Evolutionary conservation across 2,888 invertebrate species (phyloP).

Genomic region (Cantharis lateralis): DNA sequence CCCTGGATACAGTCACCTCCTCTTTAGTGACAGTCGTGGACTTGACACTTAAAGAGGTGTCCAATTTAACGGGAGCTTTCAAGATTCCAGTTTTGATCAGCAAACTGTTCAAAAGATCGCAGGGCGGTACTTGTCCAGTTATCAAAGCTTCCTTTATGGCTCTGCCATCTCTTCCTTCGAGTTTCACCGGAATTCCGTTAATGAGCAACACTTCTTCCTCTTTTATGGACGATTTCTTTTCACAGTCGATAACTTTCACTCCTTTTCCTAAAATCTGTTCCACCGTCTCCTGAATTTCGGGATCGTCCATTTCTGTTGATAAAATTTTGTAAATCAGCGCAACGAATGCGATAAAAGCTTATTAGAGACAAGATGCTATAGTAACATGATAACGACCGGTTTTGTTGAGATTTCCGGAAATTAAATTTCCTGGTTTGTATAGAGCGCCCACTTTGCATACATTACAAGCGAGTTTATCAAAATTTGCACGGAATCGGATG

Average conservation of each 20-base stretch:
- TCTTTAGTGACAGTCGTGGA: constrained; percentile 73
- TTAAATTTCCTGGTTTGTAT: constrained; percentile 12
- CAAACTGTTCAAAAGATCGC: constrained; percentile 71
- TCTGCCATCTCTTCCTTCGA: constrained; percentile 70
- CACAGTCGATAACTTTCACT: constrained; percentile 73
- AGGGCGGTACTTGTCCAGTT: constrained; percentile 72
- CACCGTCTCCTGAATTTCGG: constrained; percentile 74
- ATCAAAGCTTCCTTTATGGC: constrained; percentile 71
- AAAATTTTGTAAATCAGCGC: not conserved
- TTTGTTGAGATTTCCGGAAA: constrained; percentile 14
- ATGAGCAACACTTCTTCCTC: constrained; percentile 74
- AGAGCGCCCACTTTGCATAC: constrained; percentile 11
- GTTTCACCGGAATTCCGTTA: constrained; percentile 70
- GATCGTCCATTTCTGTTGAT: constrained; percentile 64
- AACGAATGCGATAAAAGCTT: not conserved
- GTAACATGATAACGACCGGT: not conserved
- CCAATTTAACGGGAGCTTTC: constrained; percentile 70
- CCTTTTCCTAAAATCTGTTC: constrained; percentile 75
- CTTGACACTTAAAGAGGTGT: constrained; percentile 72
- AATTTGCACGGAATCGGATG: not conserved
- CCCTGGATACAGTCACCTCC: constrained; percentile 70
- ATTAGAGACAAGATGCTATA: not conserved
- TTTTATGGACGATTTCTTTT: constrained; percentile 71
- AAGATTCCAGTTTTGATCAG: constrained; percentile 68
- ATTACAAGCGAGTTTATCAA: not conserved